Conservation (phyloP, 2,888 invertebrate species). For the Tineola bisselliella region DNA sequence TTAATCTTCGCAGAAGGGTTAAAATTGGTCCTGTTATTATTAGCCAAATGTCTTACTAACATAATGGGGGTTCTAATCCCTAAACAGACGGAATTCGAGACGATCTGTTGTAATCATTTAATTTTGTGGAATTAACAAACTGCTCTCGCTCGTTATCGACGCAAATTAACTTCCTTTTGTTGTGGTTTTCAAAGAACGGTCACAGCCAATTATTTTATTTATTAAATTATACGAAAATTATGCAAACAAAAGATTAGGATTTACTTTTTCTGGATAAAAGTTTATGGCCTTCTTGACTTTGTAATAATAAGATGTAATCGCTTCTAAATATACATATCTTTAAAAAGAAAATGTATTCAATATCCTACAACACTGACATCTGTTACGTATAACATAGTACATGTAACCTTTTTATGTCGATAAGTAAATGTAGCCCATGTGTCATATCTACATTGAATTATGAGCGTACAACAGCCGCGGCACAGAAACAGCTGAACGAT, state of each 20-base stretch:
- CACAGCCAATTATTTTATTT: neutral
- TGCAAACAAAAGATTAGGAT: no score
- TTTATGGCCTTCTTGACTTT: no score
- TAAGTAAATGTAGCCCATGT: slow-evolving; percentile 61
- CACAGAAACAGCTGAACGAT: no score
- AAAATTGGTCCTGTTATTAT: neutral
- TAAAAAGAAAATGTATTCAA: no score
- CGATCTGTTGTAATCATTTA: neutral
- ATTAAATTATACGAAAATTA: neutral
- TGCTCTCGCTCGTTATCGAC: neutral
- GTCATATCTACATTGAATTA: slow-evolving; percentile 27
- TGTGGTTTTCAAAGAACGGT: neutral
- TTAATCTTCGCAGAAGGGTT: neutral
- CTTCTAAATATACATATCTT: no score
- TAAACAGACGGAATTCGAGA: neutral
- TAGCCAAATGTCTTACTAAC: neutral
- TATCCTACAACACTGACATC: no score
- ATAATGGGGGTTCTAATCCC: slow-evolving; percentile 3
- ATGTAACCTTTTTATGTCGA: slow-evolving; percentile 54
- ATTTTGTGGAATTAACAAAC: slow-evolving; percentile 2
- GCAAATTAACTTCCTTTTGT: neutral
- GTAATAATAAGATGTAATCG: no score
- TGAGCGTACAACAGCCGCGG: neutral
- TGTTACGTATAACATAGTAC: slow-evolving; percentile 19
- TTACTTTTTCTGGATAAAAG: no score